Evolutionary conservation across 2,113 vertebrate species (phyloP), one percentile per base, ranked within the genome.

Genomic region (Festucalex cinctus): DNA sequence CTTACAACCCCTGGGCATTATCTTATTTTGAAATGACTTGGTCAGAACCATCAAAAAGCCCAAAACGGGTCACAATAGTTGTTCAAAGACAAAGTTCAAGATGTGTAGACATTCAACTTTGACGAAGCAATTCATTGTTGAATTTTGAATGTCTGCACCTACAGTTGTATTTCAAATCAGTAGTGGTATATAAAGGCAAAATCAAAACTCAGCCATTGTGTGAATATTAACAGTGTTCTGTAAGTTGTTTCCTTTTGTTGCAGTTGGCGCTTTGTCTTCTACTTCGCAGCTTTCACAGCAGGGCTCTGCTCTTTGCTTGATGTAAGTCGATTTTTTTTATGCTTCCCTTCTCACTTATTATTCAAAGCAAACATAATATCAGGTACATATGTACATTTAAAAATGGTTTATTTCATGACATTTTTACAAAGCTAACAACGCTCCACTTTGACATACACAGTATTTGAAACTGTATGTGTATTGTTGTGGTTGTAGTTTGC

Each of bases 191-290:
- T 13, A 13, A 39, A 22, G 20, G 5, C 20, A 61, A 39, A 37
- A 60, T 22, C 14, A 60, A 9, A 59, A 36, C 4, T 17, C 6
- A 35, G 16, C 17, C 44, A 48, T 20, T 48, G 19, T 48, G 5
- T 8, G 20, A 49, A 49, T n/a, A 49, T 20, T 49, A 32, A 32
- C 28, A 46, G 17, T n/a, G 20, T 9, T 1, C 48, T 54, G 51
- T 54, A 24, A 53, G n/a, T 39, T 24, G 20, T 14, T 61, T 61
- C 9, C 32, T 63, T 44, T 63, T n/a, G 6, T 54, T 66, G 37
- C 85, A 98, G 97, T 68, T 98, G 95, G 97, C 92, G 94, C 73
- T 95, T 95, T 67, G 57, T 78, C 5, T 96, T 95, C 86, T 97
- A 97, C 77, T 58, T 95, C 1, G 75, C 74, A 10, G 74, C 94